These are phyloP conservation scores for Limnephilus marmoratus DNA, from an alignment of 2,888 invertebrate genomes.

Conservation along the genomic window DNA sequence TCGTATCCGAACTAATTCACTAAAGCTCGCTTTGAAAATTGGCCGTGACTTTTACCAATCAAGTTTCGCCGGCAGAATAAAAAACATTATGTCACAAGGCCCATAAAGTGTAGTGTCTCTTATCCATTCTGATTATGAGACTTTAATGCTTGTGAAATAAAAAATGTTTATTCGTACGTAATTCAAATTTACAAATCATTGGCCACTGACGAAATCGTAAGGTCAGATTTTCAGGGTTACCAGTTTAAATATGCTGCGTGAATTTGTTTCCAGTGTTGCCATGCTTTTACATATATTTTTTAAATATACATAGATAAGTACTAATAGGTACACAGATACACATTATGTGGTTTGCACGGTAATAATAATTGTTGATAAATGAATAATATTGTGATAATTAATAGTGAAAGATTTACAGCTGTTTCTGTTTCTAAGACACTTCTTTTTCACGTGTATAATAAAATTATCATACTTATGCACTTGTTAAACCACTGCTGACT, in stretches of 20 bases:
- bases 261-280: background rate
- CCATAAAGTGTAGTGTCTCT: background rate
- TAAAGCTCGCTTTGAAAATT: background rate
- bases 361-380: background rate
- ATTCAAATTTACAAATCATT: background rate
- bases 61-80: background rate
- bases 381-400: background rate
- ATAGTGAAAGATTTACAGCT: background rate
- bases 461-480: background rate
- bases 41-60: constrained; percentile 2
- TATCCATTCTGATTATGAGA: background rate
- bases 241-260: background rate
- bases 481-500: background rate
- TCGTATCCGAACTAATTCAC: background rate
- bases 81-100: background rate
- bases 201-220: background rate
- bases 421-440: too few species aligned
- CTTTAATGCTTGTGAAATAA: background rate
- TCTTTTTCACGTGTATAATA: background rate
- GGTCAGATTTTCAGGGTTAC: background rate
- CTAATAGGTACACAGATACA: background rate
- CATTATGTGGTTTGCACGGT: background rate
- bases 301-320: background rate
- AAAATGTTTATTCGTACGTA: background rate
- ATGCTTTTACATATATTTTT: background rate